Conservation (phyloP, 2,113 vertebrate genomes). For the Cnemophilus loriae region DNA sequence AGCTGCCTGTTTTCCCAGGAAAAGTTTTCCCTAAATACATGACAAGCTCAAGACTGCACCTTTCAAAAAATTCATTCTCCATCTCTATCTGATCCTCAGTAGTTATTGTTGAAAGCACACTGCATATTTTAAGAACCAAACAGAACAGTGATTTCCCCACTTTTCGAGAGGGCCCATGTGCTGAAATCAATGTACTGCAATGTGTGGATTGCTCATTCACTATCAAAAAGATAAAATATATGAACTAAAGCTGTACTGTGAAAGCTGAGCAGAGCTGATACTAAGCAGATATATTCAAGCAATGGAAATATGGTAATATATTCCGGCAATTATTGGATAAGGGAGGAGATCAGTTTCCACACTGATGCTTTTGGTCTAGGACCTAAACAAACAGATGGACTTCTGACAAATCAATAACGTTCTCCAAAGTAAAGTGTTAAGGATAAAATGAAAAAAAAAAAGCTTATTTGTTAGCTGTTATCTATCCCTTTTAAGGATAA, state of each 20-base stretch:
- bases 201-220: slow-evolving; percentile 63
- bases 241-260: slow-evolving; percentile 65
- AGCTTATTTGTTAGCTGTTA: slow-evolving; percentile 1
- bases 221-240: slow-evolving; percentile 54
- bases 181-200: slow-evolving; percentile 63
- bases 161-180: slow-evolving; percentile 58
- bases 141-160: slow-evolving; percentile 63
- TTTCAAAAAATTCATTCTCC: slow-evolving; percentile 65
- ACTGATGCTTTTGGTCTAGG: slow-evolving; percentile 53
- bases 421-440: slow-evolving; percentile 57
- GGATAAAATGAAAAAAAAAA: slow-evolving; percentile 23
- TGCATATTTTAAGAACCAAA: slow-evolving; percentile 66
- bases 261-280: slow-evolving; percentile 57
- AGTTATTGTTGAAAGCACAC: slow-evolving; percentile 66
- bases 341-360: slow-evolving; percentile 44
- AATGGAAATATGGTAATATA: slow-evolving; percentile 61
- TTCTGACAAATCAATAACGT: slow-evolving; percentile 58
- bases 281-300: slow-evolving; percentile 55
- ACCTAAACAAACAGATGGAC: slow-evolving; percentile 66
- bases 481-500: neutral
- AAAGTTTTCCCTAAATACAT: slow-evolving; percentile 64
- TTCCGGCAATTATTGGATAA: slow-evolving; percentile 53
- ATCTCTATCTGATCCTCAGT: slow-evolving; percentile 64
- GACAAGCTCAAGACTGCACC: slow-evolving; percentile 67
- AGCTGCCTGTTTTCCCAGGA: slow-evolving; percentile 63